These are phyloP conservation scores for Epinephelus lanceolatus DNA, from an alignment of 2,113 vertebrate genomes.

Conservation along the genomic window DNA sequence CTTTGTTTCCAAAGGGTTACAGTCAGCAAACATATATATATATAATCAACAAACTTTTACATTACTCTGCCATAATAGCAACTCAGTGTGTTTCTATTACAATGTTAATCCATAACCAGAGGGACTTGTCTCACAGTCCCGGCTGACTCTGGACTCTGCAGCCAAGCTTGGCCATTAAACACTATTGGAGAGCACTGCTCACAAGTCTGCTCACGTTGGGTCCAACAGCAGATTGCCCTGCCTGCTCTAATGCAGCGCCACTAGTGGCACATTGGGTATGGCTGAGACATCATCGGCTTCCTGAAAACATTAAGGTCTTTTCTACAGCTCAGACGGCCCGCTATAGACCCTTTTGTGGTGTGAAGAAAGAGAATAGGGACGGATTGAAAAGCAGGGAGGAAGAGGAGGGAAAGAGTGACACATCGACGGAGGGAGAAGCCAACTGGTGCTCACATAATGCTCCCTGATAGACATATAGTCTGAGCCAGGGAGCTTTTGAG, in stretches of 20 bases:
- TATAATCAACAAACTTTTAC: background rate
- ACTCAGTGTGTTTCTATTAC: conserved; percentile 36
- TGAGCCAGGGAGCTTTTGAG: conserved; percentile 31
- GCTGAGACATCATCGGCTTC: conserved; percentile 67
- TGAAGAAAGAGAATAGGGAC: conserved; percentile 49
- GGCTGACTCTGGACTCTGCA: conserved; percentile 41
- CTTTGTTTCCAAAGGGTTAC: background rate
- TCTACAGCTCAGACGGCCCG: conserved; percentile 42
- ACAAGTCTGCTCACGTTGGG: conserved; percentile 71
- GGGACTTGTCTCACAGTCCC: conserved; percentile 36
- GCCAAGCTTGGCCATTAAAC: conserved; percentile 59
- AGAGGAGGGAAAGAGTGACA: conserved; percentile 45
- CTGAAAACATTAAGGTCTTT: conserved; percentile 74
- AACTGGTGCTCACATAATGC: conserved; percentile 52
- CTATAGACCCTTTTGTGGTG: conserved; percentile 56
- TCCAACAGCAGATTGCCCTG: conserved; percentile 67
- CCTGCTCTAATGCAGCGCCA: conserved; percentile 44
- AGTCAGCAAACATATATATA: too few relatives aligned
- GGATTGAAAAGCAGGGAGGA: conserved; percentile 37
- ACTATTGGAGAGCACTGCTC: conserved; percentile 44
- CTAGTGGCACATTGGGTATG: conserved; percentile 63
- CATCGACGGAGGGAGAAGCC: conserved; percentile 38
- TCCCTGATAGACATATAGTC: conserved; percentile 38
- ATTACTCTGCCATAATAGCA: conserved; percentile 6
- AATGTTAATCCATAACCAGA: conserved; percentile 59